Evolutionary conservation across 2,888 invertebrate genomes (phyloP), one percentile per base, ranked within the genome.

Genomic region (Acleris cristana): DNA sequence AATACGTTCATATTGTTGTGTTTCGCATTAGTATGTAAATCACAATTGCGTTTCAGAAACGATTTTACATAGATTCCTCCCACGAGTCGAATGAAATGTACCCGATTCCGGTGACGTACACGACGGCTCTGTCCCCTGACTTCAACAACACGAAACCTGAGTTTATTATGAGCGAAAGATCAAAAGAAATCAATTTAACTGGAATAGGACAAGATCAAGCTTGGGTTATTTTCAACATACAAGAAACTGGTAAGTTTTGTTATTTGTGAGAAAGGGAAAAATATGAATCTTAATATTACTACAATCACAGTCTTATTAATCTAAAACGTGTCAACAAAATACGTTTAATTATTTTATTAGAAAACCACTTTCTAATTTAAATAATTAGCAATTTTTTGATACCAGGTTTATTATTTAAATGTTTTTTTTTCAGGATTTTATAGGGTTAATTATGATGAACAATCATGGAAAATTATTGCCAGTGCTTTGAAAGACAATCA

Each of bases 361-460:
- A 26, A 26, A 26, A 26, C 26, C 6, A 26, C 26, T 26, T 26
- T 26, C 0, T 26, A 0, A 26, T 26, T 26, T 7, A 26, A 26
- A 26, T 44, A 44, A 1, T 44, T 16, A 16, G 44, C 40, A 23
- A 3, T 26, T 26, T 6, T 26, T 26, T 26, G 5, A 6, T 3
- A 34, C 8, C 3, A 0, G 34, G 34, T 12, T 34, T 12, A 14
- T 14, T 40, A 40, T 40, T 40, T 14, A 3, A 4, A 40, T 40
- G 40, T 10, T 26, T 58, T 34, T n/a, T n/a, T 54, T 81, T 53
- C 72, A 95, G 96, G 95, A 56, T 94, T 94, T 59, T 96, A 95
- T 73, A 92, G 95, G 75, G 95, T 96, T 0, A 95, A 95, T 75
- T 96, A 96, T 71, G 95, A 95, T 70, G 74, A 77, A 0, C 77